Conservation (phyloP, 2,888 invertebrate genomes). For the Pseudanteris insignis region DNA sequence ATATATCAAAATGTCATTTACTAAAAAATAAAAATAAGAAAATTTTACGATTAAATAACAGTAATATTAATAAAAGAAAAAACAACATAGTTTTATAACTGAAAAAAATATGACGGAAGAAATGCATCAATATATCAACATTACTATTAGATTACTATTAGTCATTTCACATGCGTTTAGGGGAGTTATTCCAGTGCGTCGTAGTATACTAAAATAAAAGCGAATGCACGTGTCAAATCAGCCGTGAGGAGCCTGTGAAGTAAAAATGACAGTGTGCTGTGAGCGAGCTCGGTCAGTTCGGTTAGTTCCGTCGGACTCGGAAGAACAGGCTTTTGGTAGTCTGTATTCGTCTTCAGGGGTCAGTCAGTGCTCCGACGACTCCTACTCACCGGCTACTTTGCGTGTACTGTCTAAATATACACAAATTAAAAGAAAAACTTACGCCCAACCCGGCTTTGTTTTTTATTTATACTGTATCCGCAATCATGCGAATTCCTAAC, state of each 20-base stretch:
- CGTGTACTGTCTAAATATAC: conserved; percentile 1
- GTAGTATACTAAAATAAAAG: conserved; percentile 18
- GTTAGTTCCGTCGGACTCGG: conserved; percentile 11
- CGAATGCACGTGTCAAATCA: conserved; percentile 26
- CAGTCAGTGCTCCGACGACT: conserved; percentile 15
- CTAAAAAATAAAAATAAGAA: too few species aligned
- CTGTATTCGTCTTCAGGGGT: conserved; percentile 6
- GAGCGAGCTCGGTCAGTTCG: conserved; percentile 16
- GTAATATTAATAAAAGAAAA: too few species aligned
- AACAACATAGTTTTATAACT: too few species aligned
- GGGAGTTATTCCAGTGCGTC: conserved; percentile 26
- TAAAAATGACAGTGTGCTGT: conserved; percentile 14
- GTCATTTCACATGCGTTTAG: conserved; percentile 13
- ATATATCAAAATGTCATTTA: too few species aligned
- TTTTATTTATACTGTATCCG: conserved; percentile 9
- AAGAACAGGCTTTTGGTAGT: conserved; percentile 13
- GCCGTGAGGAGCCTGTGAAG: conserved; percentile 23
- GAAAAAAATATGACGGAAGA: too few species aligned
- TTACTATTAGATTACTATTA: too few species aligned
- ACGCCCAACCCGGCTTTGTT: conserved; percentile 1
- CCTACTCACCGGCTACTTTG: background rate
- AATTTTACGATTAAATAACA: too few species aligned
- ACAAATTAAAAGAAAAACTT: conserved; percentile 11
- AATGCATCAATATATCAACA: too few species aligned
- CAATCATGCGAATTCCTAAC: background rate